Conservation (phyloP, 2,797 vertebrate genomes). For the Scarus forsteni region DNA sequence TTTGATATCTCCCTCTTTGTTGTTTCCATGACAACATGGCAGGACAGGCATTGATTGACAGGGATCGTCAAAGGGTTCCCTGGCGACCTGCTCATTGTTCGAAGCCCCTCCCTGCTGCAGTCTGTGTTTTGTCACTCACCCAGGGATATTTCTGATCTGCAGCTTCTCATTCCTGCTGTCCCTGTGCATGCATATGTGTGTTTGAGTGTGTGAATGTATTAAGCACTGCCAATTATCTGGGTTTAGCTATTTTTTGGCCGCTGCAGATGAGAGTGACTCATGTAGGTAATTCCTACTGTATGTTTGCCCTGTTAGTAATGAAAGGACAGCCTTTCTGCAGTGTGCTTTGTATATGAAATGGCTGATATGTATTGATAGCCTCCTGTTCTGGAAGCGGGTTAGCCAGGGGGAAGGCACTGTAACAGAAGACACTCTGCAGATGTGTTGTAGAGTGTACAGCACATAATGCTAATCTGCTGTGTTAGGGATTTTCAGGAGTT, state of each 20-base stretch:
- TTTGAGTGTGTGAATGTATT: constrained; percentile 41
- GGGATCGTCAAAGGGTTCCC: constrained; percentile 84
- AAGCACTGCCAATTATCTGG: constrained; percentile 70
- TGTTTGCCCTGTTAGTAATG: constrained; percentile 58
- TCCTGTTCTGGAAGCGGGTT: constrained; percentile 65
- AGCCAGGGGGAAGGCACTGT: constrained; percentile 62
- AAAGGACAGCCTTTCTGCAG: constrained; percentile 64
- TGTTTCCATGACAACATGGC: constrained; percentile 85
- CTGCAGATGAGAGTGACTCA: constrained; percentile 62
- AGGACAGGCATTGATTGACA: constrained; percentile 86
- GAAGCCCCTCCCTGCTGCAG: constrained; percentile 78
- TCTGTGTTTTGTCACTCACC: constrained; percentile 83
- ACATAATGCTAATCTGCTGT: constrained; percentile 85
- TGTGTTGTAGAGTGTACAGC: constrained; percentile 80
- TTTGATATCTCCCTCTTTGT: constrained; percentile 84
- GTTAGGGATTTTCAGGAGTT: constrained; percentile 86
- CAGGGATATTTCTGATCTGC: constrained; percentile 81
- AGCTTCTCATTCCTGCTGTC: constrained; percentile 69
- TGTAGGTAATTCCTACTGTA: constrained; percentile 77
- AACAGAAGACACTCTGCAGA: constrained; percentile 80
- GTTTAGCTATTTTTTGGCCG: constrained; percentile 68
- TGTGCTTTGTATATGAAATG: constrained; percentile 73
- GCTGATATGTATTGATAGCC: constrained; percentile 76
- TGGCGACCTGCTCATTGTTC: constrained; percentile 77
- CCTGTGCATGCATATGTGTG: constrained; percentile 31